Conservation (phyloP, 2,113 vertebrate genomes). For the Brachyhypopomus gauderio region DNA sequence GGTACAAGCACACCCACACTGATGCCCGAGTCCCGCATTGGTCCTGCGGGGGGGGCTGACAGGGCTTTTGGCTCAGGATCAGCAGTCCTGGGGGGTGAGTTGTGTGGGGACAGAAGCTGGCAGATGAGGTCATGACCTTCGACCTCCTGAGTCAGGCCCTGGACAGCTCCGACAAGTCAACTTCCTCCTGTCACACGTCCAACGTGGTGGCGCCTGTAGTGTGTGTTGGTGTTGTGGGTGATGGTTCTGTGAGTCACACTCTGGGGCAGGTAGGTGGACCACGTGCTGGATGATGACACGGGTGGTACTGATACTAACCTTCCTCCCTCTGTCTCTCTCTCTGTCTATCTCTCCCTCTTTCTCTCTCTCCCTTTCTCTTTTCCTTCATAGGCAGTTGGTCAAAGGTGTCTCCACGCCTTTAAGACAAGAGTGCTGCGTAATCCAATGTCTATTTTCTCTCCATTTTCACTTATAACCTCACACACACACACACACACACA, state of each 20-base stretch:
- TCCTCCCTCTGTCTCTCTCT: not conserved
- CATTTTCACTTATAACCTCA: not conserved
- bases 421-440: not conserved
- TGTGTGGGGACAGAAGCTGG: no score
- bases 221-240: not conserved
- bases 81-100: no score
- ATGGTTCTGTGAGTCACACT: constrained; percentile 18
- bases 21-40: no score
- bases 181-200: no score
- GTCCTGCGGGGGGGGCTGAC: no score
- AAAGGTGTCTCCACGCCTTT: not conserved
- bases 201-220: not conserved
- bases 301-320: constrained; percentile 9
- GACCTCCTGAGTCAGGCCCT: no score
- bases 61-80: no score
- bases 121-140: no score
- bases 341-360: not conserved
- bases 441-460: not conserved
- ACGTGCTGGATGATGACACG: not conserved
- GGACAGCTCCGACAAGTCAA: no score
- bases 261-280: constrained; percentile 7
- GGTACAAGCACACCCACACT: no score
- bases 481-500: constrained; percentile 13
- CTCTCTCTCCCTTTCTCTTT: not conserved
- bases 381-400: not conserved